Percentiles rank a stretch among this genome's conserved stretches.
Evolutionary conservation across 2,888 invertebrate genomes (phyloP).

Genomic region (Eristalinus aeneus): DNA sequence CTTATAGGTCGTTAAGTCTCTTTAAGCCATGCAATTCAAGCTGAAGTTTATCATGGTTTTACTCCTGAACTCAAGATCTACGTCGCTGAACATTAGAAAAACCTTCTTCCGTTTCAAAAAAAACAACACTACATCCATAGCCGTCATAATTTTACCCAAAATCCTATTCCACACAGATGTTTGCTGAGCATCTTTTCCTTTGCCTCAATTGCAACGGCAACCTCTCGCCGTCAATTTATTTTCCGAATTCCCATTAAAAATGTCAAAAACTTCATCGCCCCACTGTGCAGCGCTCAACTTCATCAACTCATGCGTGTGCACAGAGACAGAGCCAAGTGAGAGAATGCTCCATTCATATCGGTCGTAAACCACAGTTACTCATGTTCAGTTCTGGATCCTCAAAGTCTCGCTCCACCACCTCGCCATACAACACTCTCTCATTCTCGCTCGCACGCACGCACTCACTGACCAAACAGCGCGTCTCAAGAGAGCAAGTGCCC

Average conservation of each 20-base stretch:
- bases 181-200: too few relatives aligned
- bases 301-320: slow-evolving; percentile 15
- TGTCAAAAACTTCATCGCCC: background rate
- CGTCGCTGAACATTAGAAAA: too few relatives aligned
- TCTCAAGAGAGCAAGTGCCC: slow-evolving; percentile 32
- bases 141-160: too few relatives aligned
- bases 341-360: slow-evolving; percentile 47
- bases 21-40: too few relatives aligned
- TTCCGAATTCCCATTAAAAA: background rate
- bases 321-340: slow-evolving; percentile 31
- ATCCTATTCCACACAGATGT: too few relatives aligned
- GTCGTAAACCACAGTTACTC: slow-evolving; percentile 62
- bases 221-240: background rate
- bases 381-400: slow-evolving; percentile 33
- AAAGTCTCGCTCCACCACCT: slow-evolving; percentile 32
- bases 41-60: too few relatives aligned
- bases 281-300: slow-evolving; percentile 39
- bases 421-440: background rate
- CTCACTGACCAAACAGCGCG: background rate
- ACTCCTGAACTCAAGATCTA: too few relatives aligned
- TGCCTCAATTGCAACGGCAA: too few relatives aligned
- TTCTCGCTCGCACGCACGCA: background rate
- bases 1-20: too few relatives aligned
- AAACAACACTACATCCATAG: too few relatives aligned
- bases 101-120: too few relatives aligned